Conservation (phyloP, 2,113 vertebrate species). For the Mungos mungo region DNA sequence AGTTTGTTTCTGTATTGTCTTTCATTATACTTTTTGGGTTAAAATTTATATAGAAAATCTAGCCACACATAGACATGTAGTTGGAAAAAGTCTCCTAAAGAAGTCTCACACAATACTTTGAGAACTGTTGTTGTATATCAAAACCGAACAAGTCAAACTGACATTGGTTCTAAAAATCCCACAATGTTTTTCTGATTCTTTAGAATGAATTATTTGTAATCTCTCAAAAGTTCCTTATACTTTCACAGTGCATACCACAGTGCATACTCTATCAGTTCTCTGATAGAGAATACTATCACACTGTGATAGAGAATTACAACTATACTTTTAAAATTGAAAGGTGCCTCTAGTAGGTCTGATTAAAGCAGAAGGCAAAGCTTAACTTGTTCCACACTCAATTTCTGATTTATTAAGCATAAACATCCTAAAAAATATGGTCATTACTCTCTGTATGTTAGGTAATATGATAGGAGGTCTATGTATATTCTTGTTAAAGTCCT, state of each 20-base stretch:
- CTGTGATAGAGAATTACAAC: background rate
- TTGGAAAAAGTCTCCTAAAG: background rate
- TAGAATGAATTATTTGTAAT: background rate
- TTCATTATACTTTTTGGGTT: background rate
- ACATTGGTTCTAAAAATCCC: background rate
- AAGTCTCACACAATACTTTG: background rate
- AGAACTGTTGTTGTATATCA: background rate
- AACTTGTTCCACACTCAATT: background rate
- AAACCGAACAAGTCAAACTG: background rate
- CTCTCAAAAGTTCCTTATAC: background rate
- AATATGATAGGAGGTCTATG: background rate
- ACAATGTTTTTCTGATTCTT: background rate
- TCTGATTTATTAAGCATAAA: background rate
- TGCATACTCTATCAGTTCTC: background rate
- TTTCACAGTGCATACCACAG: background rate
- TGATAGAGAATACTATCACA: background rate
- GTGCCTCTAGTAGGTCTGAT: background rate
- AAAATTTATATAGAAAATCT: background rate
- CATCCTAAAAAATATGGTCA: constrained; percentile 7
- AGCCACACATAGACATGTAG: background rate
- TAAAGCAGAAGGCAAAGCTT: background rate
- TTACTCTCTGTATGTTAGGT: background rate
- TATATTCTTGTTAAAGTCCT: background rate
- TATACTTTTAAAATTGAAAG: background rate
- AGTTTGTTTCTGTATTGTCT: background rate